A percentile compares a stretch with the other conserved stretches of the same genome.
These are phyloP conservation scores for Phyllostomus discolor DNA, from an alignment of 2,113 vertebrate species.

Conservation along the genomic window DNA sequence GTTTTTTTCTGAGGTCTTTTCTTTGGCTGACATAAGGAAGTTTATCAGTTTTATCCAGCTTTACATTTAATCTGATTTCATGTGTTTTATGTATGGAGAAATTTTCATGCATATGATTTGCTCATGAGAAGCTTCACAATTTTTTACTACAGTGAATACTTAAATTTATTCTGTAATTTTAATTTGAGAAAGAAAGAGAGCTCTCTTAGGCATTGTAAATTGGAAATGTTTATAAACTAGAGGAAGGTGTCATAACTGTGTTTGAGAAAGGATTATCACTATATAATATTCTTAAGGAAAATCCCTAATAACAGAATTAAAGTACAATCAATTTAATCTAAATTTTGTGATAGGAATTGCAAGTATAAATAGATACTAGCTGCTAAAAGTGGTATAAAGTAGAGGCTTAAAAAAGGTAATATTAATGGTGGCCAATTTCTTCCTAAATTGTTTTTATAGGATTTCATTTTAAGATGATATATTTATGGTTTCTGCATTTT, in stretches of 20 bases:
- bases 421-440: slow-evolving; percentile 21
- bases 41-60: neutral
- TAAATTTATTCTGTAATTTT: neutral
- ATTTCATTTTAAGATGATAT: slow-evolving; percentile 44
- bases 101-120: neutral
- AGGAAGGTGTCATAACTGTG: neutral
- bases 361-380: slow-evolving; percentile 8
- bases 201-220: neutral
- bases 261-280: neutral
- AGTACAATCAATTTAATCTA: neutral
- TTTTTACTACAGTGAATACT: neutral
- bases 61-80: neutral
- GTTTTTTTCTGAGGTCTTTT: neutral
- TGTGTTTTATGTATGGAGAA: neutral
- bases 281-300: neutral
- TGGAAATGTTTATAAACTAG: neutral
- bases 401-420: slow-evolving; percentile 20
- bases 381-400: neutral
- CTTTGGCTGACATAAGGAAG: neutral
- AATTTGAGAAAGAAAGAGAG: neutral
- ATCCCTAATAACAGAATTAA: slow-evolving; percentile 1
- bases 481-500: slow-evolving; percentile 41
- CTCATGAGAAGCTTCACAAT: neutral
- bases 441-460: slow-evolving; percentile 47
- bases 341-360: neutral